A percentile compares a stretch with the other conserved stretches of the same genome.
Evolutionary conservation across 2,113 vertebrate species (phyloP).

Genomic region (Hypocryptadius cinnamomeus): DNA sequence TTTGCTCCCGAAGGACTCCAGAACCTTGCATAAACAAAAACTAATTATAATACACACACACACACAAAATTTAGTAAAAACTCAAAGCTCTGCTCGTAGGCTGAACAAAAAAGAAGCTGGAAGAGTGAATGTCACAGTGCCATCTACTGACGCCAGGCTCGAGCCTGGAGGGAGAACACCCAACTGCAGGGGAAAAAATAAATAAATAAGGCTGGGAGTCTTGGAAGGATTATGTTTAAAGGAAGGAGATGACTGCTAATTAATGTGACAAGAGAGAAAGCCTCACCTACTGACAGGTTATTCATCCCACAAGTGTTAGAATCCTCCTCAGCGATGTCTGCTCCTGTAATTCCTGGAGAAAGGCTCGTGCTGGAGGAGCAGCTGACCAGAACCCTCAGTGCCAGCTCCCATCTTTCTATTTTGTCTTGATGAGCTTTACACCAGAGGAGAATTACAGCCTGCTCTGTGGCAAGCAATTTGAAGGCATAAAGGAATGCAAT

Average conservation of each 20-base stretch:
- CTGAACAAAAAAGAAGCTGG: slow-evolving; percentile 9
- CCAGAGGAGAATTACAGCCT: not conserved
- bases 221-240: slow-evolving; percentile 19
- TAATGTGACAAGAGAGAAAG: not conserved
- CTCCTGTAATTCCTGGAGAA: not conserved
- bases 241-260: slow-evolving; percentile 11
- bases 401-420: not conserved
- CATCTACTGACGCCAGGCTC: slow-evolving; percentile 51
- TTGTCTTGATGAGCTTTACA: not conserved
- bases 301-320: not conserved
- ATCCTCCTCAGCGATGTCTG: not conserved
- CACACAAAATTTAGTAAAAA: not conserved
- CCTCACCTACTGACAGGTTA: slow-evolving; percentile 21
- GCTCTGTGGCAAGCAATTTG: not conserved
- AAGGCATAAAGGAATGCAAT: not conserved
- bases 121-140: slow-evolving; percentile 57
- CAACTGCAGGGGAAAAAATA: not conserved
- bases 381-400: not conserved
- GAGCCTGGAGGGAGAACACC: not conserved
- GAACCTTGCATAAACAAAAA: slow-evolving; percentile 62
- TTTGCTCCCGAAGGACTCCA: slow-evolving; percentile 50
- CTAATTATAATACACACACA: slow-evolving; percentile 50
- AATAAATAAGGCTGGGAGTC: not conserved
- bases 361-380: not conserved
- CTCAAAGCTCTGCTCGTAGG: not conserved